These are phyloP conservation scores for Cecropterus lyciades DNA, from an alignment of 1,140 invertebrate genomes.

Conservation along the genomic window DNA sequence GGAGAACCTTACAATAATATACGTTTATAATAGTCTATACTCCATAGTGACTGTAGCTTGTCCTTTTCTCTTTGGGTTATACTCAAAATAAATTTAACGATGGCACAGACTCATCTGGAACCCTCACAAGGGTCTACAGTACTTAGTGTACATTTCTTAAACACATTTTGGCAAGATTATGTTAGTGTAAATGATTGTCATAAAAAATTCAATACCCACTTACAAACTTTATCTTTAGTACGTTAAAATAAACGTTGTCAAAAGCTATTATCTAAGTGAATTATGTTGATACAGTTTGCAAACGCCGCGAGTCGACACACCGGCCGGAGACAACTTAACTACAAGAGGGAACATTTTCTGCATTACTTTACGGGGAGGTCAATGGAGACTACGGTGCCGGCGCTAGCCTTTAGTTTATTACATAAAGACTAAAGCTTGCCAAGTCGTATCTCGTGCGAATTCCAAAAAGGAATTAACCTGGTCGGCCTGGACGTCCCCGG, in stretches of 20 bases:
- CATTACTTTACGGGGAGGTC: constrained; percentile 25
- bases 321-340: constrained; percentile 18
- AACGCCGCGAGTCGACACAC: constrained; percentile 23
- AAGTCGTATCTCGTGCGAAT: constrained; percentile 54
- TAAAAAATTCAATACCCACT: constrained; percentile 33
- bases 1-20: not conserved
- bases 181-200: constrained; percentile 26
- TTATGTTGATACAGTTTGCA: constrained; percentile 30
- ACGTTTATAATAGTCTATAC: not conserved
- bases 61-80: not conserved
- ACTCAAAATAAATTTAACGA: not conserved
- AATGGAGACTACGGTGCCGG: constrained; percentile 15
- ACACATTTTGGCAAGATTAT: constrained; percentile 18
- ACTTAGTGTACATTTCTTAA: not conserved
- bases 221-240: constrained; percentile 20
- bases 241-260: constrained; percentile 25
- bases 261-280: constrained; percentile 34
- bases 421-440: constrained; percentile 51
- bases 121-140: not conserved
- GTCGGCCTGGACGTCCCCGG: constrained; percentile 45
- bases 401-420: constrained; percentile 43
- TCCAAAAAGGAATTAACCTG: constrained; percentile 71
- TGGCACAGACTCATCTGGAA: not conserved
- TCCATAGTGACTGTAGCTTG: too few species aligned
- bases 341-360: constrained; percentile 24